These are phyloP conservation scores for Oryzias melastigma DNA, from an alignment of 2,113 vertebrate species.

Conservation along the genomic window DNA sequence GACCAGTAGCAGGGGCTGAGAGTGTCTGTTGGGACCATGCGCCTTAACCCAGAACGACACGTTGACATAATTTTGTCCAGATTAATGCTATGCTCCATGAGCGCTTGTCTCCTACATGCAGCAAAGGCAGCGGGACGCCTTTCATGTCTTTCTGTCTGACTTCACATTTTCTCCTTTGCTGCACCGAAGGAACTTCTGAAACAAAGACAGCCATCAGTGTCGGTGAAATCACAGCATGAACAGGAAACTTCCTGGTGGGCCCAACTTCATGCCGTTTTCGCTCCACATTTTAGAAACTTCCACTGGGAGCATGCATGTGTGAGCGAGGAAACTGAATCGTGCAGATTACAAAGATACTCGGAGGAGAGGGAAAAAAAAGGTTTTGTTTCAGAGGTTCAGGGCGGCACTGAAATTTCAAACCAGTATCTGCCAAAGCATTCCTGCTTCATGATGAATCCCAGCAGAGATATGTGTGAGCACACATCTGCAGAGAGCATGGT, in stretches of 20 bases:
- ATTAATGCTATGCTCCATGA: constrained; percentile 55
- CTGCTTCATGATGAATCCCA: constrained; percentile 43
- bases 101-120: constrained; percentile 43
- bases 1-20: constrained; percentile 42
- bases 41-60: constrained; percentile 67
- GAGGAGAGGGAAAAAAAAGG: constrained; percentile 22
- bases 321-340: constrained; percentile 5
- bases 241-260: constrained; percentile 22
- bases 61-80: constrained; percentile 68
- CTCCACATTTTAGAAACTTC: constrained; percentile 2
- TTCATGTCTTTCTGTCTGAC: constrained; percentile 35
- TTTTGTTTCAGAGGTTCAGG: constrained; percentile 11
- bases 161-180: constrained; percentile 17
- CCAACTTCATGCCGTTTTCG: constrained; percentile 26
- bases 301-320: constrained; percentile 5
- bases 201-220: constrained; percentile 19
- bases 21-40: constrained; percentile 57
- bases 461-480: neutral
- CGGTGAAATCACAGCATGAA: constrained; percentile 20
- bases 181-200: constrained; percentile 11
- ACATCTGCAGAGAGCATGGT: constrained; percentile 29
- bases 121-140: constrained; percentile 42
- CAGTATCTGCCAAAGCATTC: constrained; percentile 43
- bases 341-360: constrained; percentile 9
- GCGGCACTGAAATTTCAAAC: constrained; percentile 36